Conservation (phyloP, 2,888 invertebrate species). For the Scaptomyza parva region DNA sequence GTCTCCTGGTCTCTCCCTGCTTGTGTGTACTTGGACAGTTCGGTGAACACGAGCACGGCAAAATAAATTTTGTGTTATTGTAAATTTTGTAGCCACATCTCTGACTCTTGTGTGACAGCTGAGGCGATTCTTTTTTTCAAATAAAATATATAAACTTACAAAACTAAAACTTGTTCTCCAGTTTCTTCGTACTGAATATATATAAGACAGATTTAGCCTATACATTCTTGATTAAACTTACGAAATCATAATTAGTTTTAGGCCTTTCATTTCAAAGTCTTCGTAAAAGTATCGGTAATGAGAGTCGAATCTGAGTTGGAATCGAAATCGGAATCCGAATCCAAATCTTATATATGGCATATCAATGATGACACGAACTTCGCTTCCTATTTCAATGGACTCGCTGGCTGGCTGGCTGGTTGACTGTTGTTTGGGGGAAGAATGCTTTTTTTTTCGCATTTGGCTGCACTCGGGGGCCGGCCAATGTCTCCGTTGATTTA, state of each 20-base stretch:
- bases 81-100: slow-evolving; percentile 40
- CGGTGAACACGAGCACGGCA: slow-evolving; percentile 31
- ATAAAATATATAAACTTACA: no score
- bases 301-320: slow-evolving; percentile 22
- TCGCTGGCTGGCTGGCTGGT: background rate
- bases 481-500: slow-evolving; percentile 72
- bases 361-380: slow-evolving; percentile 59
- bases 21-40: slow-evolving; percentile 26
- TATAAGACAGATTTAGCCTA: no score
- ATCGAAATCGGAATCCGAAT: background rate
- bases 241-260: background rate
- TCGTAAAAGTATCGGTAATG: slow-evolving; percentile 22
- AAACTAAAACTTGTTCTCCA: no score
- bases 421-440: background rate
- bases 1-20: background rate
- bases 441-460: slow-evolving; percentile 53
- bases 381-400: slow-evolving; percentile 18
- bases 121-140: slow-evolving; percentile 5
- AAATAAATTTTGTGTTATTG: slow-evolving; percentile 54
- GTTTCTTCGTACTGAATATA: no score
- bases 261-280: background rate
- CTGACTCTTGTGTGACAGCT: slow-evolving; percentile 43
- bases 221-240: no score
- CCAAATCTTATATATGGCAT: slow-evolving; percentile 45
- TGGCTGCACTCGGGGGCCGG: slow-evolving; percentile 56